Evolutionary conservation across 2,888 invertebrate species (phyloP).

Genomic region (Nycteola revayana): DNA sequence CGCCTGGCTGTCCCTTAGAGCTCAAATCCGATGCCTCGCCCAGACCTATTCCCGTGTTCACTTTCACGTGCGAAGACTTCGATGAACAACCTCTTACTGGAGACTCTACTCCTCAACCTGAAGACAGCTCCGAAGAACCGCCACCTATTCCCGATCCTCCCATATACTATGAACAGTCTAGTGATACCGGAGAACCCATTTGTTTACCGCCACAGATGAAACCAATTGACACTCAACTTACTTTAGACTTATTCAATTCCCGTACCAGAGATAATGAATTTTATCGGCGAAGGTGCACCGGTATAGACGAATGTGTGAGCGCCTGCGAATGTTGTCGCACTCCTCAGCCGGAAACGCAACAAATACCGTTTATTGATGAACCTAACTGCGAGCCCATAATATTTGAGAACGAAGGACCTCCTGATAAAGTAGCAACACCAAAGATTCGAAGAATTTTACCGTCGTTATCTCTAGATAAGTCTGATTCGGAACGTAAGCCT

Average conservation of each 20-base stretch:
- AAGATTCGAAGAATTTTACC: constrained; percentile 72
- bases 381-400: constrained; percentile 71
- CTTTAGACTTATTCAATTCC: constrained; percentile 59
- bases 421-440: constrained; percentile 57
- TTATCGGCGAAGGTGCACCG: constrained; percentile 60
- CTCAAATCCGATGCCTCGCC: constrained; percentile 36
- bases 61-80: constrained; percentile 72
- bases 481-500: constrained; percentile 52
- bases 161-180: constrained; percentile 50
- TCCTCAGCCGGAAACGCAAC: constrained; percentile 66
- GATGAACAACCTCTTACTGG: constrained; percentile 48
- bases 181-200: constrained; percentile 56
- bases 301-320: constrained; percentile 65
- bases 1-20: constrained; percentile 65
- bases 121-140: constrained; percentile 39
- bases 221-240: constrained; percentile 65
- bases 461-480: constrained; percentile 62
- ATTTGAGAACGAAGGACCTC: constrained; percentile 61
- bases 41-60: constrained; percentile 65
- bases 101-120: constrained; percentile 37
- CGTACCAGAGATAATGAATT: constrained; percentile 42
- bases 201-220: constrained; percentile 68
- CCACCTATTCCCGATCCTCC: constrained; percentile 56
- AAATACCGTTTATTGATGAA: constrained; percentile 74
- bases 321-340: constrained; percentile 74